These are phyloP conservation scores for Leucoraja erinaceus DNA, from an alignment of 2,113 vertebrate genomes.

Conservation along the genomic window DNA sequence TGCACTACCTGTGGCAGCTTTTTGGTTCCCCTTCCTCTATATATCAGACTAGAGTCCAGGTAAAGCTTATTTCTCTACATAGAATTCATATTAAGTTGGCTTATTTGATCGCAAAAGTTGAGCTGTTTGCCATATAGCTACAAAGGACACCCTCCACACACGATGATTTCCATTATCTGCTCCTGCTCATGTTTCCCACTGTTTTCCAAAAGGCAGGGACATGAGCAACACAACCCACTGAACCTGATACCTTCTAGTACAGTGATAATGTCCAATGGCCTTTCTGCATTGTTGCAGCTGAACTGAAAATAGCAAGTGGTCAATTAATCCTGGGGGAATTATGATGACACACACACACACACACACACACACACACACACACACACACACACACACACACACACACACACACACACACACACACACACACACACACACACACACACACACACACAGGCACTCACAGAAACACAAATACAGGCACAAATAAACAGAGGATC, in stretches of 20 bases:
- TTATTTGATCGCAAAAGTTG: too few species aligned
- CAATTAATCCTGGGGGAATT: neutral
- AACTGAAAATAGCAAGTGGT: neutral
- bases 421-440: neutral
- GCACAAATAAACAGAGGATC: too few species aligned
- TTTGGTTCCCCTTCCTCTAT: too few species aligned
- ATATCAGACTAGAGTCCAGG: too few species aligned
- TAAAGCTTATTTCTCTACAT: too few species aligned
- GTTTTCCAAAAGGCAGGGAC: neutral
- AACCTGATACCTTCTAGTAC: neutral
- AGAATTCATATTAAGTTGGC: too few species aligned
- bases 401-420: neutral
- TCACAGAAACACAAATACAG: too few species aligned
- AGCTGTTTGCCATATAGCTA: too few species aligned
- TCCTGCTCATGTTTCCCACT: neutral
- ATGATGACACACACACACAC: neutral
- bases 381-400: neutral
- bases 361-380: neutral
- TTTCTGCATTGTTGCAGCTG: neutral
- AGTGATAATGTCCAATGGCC: neutral
- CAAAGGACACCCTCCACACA: neutral
- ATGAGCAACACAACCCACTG: neutral
- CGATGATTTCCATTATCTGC: neutral
- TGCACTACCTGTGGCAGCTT: too few species aligned
- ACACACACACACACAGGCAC: neutral